Percentiles rank a stretch among this genome's conserved stretches.
Conservation (phyloP, 2,888 invertebrate genomes). For the Apeira syringaria region DNA sequence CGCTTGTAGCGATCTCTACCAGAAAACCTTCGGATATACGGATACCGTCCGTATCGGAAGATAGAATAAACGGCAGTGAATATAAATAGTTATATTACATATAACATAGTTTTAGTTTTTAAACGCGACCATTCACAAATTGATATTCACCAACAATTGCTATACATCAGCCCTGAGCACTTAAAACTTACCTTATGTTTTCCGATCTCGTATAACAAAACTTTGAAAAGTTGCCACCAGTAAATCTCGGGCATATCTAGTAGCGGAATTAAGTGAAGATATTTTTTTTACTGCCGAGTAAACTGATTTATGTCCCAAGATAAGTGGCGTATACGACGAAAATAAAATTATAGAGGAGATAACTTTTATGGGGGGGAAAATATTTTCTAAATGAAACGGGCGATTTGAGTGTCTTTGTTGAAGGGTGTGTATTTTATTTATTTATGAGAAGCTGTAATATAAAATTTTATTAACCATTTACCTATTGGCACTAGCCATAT, state of each 20-base stretch:
- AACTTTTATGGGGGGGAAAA: constrained; percentile 19
- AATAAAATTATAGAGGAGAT: constrained; percentile 27
- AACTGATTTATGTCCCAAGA: constrained; percentile 32
- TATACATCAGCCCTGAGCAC: no score
- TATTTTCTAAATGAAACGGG: constrained; percentile 15
- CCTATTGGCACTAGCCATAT: no score
- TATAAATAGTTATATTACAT: no score
- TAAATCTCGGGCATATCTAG: constrained; percentile 16
- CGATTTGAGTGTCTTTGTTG: constrained; percentile 10
- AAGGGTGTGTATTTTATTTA: constrained; percentile 2
- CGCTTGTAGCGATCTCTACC: no score
- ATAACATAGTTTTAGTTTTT: no score
- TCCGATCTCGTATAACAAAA: neutral
- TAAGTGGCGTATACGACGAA: constrained; percentile 27
- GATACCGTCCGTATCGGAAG: no score
- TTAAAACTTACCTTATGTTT: no score
- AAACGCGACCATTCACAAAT: no score
- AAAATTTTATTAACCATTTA: neutral
- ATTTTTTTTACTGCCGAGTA: constrained; percentile 27
- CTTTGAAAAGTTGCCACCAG: constrained; percentile 10
- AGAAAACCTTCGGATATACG: no score
- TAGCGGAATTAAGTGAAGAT: constrained; percentile 28
- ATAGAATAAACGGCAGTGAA: no score
- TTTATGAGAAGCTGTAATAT: neutral
- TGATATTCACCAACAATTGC: no score